Conservation (phyloP, 2,797 vertebrate species). For the Parotocinclus haroldoi region DNA sequence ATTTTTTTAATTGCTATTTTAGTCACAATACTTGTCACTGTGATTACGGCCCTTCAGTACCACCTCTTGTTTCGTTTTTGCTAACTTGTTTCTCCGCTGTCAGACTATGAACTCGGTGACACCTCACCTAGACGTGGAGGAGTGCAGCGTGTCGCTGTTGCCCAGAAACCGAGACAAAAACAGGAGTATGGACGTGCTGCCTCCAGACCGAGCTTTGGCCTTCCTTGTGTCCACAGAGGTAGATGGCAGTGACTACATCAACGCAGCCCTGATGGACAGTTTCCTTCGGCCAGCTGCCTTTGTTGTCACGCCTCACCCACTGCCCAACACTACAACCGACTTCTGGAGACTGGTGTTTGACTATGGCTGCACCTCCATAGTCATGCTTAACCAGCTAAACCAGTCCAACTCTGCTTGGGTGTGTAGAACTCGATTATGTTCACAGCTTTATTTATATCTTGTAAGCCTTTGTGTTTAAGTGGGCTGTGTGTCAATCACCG, state of each 20-base stretch:
- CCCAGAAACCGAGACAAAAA: constrained; percentile 92
- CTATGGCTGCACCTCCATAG: constrained; percentile 91
- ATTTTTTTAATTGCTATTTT: too few species aligned
- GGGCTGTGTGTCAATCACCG: too few species aligned
- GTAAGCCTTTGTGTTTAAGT: too few species aligned
- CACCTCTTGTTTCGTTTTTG: too few species aligned
- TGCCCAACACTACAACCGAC: constrained; percentile 87
- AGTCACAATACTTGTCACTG: too few species aligned
- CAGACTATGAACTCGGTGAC: constrained; percentile 95
- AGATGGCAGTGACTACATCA: constrained; percentile 90
- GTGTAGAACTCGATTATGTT: constrained; percentile 50
- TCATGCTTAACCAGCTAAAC: constrained; percentile 97
- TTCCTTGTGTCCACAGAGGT: constrained; percentile 86
- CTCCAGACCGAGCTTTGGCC: constrained; percentile 88
- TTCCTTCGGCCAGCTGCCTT: constrained; percentile 87
- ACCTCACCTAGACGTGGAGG: constrained; percentile 87
- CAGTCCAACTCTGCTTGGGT: constrained; percentile 97
- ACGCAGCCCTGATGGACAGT: constrained; percentile 90
- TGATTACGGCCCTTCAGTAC: too few species aligned
- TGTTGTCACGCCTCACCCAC: constrained; percentile 88
- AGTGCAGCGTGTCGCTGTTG: constrained; percentile 90
- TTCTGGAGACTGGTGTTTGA: constrained; percentile 95
- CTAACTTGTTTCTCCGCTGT: constrained; percentile 1
- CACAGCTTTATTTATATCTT: too few species aligned
- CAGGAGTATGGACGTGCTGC: constrained; percentile 93